Evolutionary conservation across 37 sponge, comb jelly and placozoan genomes (phyloP).

Genomic region (Haliclona indistincta): DNA sequence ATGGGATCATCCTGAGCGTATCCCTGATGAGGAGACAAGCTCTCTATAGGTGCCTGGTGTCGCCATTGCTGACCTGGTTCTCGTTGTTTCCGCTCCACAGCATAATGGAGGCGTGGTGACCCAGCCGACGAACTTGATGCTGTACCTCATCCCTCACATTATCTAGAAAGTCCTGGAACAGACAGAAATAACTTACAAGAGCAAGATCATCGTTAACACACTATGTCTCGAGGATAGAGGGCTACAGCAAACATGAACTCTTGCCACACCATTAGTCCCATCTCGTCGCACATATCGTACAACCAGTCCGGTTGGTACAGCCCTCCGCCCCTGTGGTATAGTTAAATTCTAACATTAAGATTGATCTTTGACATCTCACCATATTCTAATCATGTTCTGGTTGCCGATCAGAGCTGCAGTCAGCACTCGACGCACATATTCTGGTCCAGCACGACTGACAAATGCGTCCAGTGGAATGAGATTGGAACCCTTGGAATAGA

Average conservation of each 20-base stretch:
- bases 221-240: slow-evolving; percentile 91
- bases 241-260: slow-evolving; percentile 98
- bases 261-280: slow-evolving; percentile 99
- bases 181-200: neutral
- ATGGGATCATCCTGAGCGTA: slow-evolving; percentile 8
- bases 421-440: slow-evolving; percentile 40
- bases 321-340: slow-evolving; percentile 87
- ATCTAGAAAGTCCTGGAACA: slow-evolving; percentile 71
- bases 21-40: slow-evolving; percentile 12
- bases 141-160: slow-evolving; percentile 79
- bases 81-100: slow-evolving; percentile 99
- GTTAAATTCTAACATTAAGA: neutral
- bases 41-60: neutral
- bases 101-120: slow-evolving; percentile 83
- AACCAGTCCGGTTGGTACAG: slow-evolving; percentile 94
- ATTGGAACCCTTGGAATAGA: slow-evolving; percentile 92
- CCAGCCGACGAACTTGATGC: slow-evolving; percentile 74
- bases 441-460: slow-evolving; percentile 62
- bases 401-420: slow-evolving; percentile 67
- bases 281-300: slow-evolving; percentile 87
- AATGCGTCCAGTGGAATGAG: slow-evolving; percentile 94
- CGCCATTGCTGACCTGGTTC: slow-evolving; percentile 87
- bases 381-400: slow-evolving; percentile 92
- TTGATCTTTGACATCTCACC: slow-evolving; percentile 42
- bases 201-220: slow-evolving; percentile 14